phyloP scores from a whole-genome alignment of 2,888 invertebrate genomes.

The Cataglyphis cursor region DNA sequence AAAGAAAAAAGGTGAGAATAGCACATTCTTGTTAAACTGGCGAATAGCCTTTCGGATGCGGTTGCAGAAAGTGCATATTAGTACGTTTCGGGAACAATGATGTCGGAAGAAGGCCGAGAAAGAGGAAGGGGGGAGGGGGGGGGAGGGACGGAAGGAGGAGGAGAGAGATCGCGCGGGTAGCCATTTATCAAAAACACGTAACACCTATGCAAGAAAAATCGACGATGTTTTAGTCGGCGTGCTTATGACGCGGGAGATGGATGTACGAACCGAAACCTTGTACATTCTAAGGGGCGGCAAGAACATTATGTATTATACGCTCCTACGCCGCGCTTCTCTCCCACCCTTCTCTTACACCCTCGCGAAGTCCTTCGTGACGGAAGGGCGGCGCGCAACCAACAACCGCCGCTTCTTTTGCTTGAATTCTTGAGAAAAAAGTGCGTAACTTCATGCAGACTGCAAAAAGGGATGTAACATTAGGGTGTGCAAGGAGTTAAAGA shows the following conservation, averaged over 20 bases:
- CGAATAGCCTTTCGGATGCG: neutral
- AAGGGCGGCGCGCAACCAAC: constrained; percentile 61
- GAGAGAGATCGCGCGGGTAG: constrained; percentile 27
- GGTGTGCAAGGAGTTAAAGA: constrained; percentile 24
- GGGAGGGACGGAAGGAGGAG: neutral
- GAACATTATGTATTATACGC: constrained; percentile 81
- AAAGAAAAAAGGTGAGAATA: neutral
- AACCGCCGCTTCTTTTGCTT: constrained; percentile 42
- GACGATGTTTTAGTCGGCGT: constrained; percentile 81
- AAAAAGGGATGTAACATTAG: constrained; percentile 49
- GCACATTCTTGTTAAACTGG: constrained; percentile 15
- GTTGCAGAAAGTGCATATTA: constrained; percentile 34
- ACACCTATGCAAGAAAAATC: constrained; percentile 83
- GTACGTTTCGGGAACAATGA: constrained; percentile 44
- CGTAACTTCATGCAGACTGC: constrained; percentile 49
- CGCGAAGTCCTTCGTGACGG: constrained; percentile 66
- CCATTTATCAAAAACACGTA: constrained; percentile 81
- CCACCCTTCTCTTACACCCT: constrained; percentile 23
- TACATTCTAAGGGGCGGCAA: constrained; percentile 77
- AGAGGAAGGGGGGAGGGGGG: neutral
- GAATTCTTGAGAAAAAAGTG: constrained; percentile 47
- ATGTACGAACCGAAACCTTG: constrained; percentile 80
- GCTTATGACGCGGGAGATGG: constrained; percentile 82
- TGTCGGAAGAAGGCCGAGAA: constrained; percentile 24
- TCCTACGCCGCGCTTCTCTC: constrained; percentile 53